Evolutionary conservation across 2,888 invertebrate species (phyloP).

Genomic region (Temnothorax unifasciatus): DNA sequence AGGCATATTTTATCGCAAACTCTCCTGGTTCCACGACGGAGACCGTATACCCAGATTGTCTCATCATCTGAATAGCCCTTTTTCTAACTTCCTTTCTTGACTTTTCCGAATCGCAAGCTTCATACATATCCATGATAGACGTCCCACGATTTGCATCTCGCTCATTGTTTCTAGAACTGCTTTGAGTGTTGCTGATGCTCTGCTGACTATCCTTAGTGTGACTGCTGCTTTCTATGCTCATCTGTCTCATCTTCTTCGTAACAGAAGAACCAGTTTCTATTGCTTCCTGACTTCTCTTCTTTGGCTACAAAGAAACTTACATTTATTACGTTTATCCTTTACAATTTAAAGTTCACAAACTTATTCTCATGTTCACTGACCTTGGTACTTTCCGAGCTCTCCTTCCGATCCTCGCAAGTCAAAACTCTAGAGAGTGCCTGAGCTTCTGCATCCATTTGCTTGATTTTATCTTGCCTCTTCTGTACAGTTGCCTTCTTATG

Average conservation of each 20-base stretch:
- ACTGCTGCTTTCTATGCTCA: neutral
- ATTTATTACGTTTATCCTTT: slow-evolving; percentile 54
- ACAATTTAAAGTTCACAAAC: slow-evolving; percentile 52
- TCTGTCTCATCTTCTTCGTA: slow-evolving; percentile 52
- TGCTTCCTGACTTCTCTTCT: slow-evolving; percentile 53
- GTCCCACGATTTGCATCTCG: slow-evolving; percentile 7
- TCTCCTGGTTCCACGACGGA: slow-evolving; percentile 88
- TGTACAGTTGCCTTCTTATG: slow-evolving; percentile 68
- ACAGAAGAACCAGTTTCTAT: neutral
- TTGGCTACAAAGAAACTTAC: slow-evolving; percentile 28
- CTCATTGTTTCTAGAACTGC: slow-evolving; percentile 3
- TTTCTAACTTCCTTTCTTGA: slow-evolving; percentile 72
- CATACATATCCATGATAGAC: slow-evolving; percentile 67
- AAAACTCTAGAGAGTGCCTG: slow-evolving; percentile 48
- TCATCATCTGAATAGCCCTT: slow-evolving; percentile 78
- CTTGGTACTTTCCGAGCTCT: slow-evolving; percentile 13
- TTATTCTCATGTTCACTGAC: slow-evolving; percentile 52
- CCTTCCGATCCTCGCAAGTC: slow-evolving; percentile 25
- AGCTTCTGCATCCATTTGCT: slow-evolving; percentile 74
- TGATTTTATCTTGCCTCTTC: slow-evolving; percentile 73
- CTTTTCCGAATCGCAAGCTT: slow-evolving; percentile 58
- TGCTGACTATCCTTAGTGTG: neutral
- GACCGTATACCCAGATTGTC: slow-evolving; percentile 86
- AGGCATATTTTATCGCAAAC: slow-evolving; percentile 90
- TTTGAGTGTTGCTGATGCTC: slow-evolving; percentile 11